phyloP scores from a whole-genome alignment of 2,888 invertebrate genomes.

The Ommatoiulus sabulosus region DNA sequence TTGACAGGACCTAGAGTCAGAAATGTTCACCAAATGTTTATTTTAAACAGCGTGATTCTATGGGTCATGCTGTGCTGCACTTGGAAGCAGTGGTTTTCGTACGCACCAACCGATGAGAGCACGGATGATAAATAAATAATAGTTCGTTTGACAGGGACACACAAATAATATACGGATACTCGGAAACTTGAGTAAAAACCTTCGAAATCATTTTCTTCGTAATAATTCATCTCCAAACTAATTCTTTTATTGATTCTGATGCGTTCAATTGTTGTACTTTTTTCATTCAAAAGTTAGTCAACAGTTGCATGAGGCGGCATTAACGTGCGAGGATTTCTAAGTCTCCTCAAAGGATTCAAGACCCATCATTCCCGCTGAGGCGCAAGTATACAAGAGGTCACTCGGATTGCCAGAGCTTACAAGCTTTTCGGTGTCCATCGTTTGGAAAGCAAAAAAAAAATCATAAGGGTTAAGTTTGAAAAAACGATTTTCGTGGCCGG shows the following conservation, averaged over 20 bases:
- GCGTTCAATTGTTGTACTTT: too few species aligned
- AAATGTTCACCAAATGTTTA: background rate
- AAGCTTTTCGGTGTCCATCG: background rate
- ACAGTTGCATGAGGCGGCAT: background rate
- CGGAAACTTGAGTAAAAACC: too few species aligned
- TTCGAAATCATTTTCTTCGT: too few species aligned
- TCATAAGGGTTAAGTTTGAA: background rate
- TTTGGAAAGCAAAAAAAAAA: background rate
- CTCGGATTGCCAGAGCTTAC: slow-evolving; percentile 7
- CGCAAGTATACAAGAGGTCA: background rate
- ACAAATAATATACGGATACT: too few species aligned
- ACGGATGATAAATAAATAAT: too few species aligned
- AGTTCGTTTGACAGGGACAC: too few species aligned
- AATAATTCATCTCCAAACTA: too few species aligned
- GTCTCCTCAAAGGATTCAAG: background rate
- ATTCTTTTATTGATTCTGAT: too few species aligned
- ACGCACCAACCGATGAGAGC: too few species aligned
- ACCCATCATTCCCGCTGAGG: background rate
- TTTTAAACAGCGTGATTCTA: background rate
- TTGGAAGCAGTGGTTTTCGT: too few species aligned
- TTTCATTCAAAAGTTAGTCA: too few species aligned
- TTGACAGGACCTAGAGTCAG: background rate
- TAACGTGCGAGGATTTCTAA: background rate
- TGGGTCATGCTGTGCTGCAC: too few species aligned
- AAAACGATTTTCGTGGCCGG: background rate